Evolutionary conservation across 2,888 invertebrate species (phyloP).

Genomic region (Drosophila multiciliata): DNA sequence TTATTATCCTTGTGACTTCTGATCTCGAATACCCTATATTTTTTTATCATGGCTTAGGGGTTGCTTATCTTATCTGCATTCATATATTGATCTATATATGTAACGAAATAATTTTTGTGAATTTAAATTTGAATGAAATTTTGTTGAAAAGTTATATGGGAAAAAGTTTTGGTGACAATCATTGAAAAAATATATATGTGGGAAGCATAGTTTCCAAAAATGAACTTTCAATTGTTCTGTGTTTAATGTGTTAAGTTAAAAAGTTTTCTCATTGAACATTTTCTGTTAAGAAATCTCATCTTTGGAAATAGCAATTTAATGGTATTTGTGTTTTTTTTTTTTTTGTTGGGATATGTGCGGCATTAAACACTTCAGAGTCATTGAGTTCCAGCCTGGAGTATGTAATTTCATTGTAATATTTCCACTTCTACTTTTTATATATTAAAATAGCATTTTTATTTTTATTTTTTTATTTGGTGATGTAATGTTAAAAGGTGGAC

Average conservation of each 20-base stretch:
- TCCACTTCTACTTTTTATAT: background rate
- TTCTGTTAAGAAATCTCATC: background rate
- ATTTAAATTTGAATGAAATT: background rate
- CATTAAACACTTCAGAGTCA: background rate
- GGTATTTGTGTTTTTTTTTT: background rate
- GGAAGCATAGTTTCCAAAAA: background rate
- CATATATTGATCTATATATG: background rate
- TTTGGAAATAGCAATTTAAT: background rate
- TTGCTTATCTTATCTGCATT: background rate
- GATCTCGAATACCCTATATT: background rate
- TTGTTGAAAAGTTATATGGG: background rate
- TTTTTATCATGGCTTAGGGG: background rate
- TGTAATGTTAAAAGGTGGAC: background rate
- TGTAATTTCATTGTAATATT: background rate
- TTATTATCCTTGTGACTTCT: background rate
- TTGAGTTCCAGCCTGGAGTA: background rate
- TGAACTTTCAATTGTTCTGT: conserved; percentile 6
- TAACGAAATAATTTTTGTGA: background rate
- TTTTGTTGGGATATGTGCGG: background rate
- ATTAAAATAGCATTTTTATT: background rate
- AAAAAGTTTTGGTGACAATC: background rate
- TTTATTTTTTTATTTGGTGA: background rate
- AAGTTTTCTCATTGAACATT: background rate
- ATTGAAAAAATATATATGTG: background rate
- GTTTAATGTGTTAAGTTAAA: conserved; percentile 3